Base-by-base conservation (phyloP, 2,797 vertebrate species). In the Gallinago nigripennis region DNA sequence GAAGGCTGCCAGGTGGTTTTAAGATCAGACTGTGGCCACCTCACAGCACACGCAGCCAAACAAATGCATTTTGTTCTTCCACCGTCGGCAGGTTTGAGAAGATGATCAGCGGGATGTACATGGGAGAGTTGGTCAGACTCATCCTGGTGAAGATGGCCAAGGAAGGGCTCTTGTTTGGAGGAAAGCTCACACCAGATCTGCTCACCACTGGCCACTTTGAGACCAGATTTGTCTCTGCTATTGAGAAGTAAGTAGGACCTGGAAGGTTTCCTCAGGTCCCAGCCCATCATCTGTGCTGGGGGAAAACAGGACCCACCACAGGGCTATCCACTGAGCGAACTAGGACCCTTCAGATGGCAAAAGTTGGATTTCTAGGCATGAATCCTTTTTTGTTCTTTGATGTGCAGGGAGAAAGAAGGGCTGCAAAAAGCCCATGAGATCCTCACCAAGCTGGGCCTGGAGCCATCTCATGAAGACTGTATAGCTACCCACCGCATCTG, bases 51-150 rank as follows among this genome's bases (percentile, higher is more conserved):
- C 0, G 0, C 21, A 54, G 50, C 70, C 35, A 13, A 58, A 20
- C 18, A 10, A 51, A 37, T 3, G 2, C 16, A 1, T 43, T 4
- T 37, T 5, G n/a, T 33, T 12, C 80, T 79, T 82, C 20, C 33
- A 31, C 37, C 2, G 2, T 4, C 2, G 56, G 84, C 95, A 99
- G 99, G 82, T 99, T 99, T 97, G 99, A 99, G 97, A 99, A 99
- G 98, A 99, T 99, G 99, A 99, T 99, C 96, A 99, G 99, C 0
- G 99, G 99, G 15, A 98, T 99, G 99, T 99, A 99, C 98, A 99
- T 99, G 99, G 99, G 99, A 0, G 99, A 99, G 94, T 97, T 99
- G 92, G 99, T 99, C 82, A 98, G 99, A 20, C 98, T 99, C 68
- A 99, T 99, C 97, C 97, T 99, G 94, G 99, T 99, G 95, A 99